Evolutionary conservation across 2,888 invertebrate species (phyloP), one percentile per base, ranked within the genome.

Genomic region (Metallyticus violacea): DNA sequence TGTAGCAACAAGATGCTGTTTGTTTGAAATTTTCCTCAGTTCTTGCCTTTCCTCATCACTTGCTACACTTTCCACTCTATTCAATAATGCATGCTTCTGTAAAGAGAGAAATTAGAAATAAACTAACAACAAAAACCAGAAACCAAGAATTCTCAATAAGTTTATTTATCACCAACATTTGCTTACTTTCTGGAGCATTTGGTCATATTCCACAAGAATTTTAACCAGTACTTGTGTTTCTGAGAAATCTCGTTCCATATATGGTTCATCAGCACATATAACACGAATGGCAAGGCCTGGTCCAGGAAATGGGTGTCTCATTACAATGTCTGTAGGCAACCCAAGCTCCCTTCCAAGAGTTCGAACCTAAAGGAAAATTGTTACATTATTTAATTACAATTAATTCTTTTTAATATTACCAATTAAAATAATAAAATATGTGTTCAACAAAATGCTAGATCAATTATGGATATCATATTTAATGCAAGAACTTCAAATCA

Each of bases 281-380:
- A 99, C 96, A 88, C 99, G 94, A 91, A 99, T 99, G 79, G 99
- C 99, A 88, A 99, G 93, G 22, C 99, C 99, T 25, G 99, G 99
- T 2, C 99, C 99, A 26, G 99, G 99, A 93, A 99, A 99, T 80
- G 99, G 99, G 92, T 99, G 99, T 89, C 99, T 94, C 92, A 97
- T 96, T 87, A 99, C 97, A 89, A 99, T 93, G 89, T 96, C 95
- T 78, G 94, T 91, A 9, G 99, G 97, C 88, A 99, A 93, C 0
- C 98, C 98, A 87, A 99, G 93, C 92, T 98, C 98, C 90, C 95
- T 93, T 85, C 99, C 99, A 88, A 99, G 93, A 87, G 94, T 94
- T 87, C 99, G 94, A 27, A 98, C 96, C 94, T 94, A 88, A 85
- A 89, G 79, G 26, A 15, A 87, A 30, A 62, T n/a, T n/a, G 79